Evolutionary conservation across 2,888 invertebrate genomes (phyloP), one percentile per base, ranked within the genome.

Genomic region (Drosophila infuscata): DNA sequence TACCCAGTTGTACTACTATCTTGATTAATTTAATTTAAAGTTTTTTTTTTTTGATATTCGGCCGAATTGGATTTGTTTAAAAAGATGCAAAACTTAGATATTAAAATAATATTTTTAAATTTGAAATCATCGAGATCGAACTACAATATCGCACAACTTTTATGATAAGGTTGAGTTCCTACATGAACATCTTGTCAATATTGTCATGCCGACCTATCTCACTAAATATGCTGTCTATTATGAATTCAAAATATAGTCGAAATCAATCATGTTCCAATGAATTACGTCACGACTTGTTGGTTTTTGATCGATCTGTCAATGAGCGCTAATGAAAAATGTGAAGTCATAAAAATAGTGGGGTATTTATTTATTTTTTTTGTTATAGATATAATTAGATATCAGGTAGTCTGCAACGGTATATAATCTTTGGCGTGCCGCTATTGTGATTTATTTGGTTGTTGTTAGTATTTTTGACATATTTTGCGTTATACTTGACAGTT

Each of bases 401-500:
- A 20, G 43, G 11, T 20, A 20, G 20, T 20, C 5, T 2, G 11
- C 20, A 20, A 46, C 8, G 46, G 15, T 8, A 25, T 46, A 43
- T 43, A 43, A 20, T 43, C 11, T 43, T 20, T 20, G 6, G 43
- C 43, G 43, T 43, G 43, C 1, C 33, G 70, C 32, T 67, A 54
- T 25, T 64, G 17, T 62, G 68, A 51, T 59, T 57, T 43, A 41
- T 29, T 61, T 57, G 25, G 46, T 48, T 67, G 36, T 43, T 64
- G 30, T 36, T 49, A 30, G 15, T 35, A 33, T 76, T 70, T 67
- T 65, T 70, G 61, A 67, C 65, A 66, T 65, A 64, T 72, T 74
- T 72, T 54, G 58, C 76, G 64, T 73, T 74, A 61, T 56, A 72
- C 62, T 65, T 49, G 60, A 60, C 46, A 58, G 81, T 60, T 61